Conservation (phyloP, 2,888 invertebrate genomes). For the Synanthedon formicaeformis region DNA sequence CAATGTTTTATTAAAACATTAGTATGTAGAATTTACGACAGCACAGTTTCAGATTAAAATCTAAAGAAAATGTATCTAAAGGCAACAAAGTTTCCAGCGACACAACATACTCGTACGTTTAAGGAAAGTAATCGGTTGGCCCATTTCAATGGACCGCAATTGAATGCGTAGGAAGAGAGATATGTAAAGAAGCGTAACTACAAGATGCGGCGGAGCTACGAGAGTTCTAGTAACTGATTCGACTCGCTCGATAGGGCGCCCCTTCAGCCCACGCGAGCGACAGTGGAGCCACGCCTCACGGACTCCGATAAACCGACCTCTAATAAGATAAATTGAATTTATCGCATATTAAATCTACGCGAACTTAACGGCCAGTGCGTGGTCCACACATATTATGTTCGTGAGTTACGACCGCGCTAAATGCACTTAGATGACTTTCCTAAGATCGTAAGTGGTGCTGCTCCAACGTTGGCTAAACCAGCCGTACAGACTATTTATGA, state of each 20-base stretch:
- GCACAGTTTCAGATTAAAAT: too few relatives aligned
- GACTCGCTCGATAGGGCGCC: constrained; percentile 11
- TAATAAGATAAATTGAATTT: constrained; percentile 48
- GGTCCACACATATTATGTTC: constrained; percentile 28
- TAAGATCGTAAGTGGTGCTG: constrained; percentile 9
- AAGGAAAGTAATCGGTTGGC: not conserved
- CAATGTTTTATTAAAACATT: too few relatives aligned
- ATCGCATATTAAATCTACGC: constrained; percentile 40
- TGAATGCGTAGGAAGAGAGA: constrained; percentile 23
- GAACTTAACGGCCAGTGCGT: constrained; percentile 29
- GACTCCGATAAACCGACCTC: constrained; percentile 25
- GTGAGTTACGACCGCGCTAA: constrained; percentile 24
- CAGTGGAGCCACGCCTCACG: constrained; percentile 11
- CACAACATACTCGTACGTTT: not conserved
- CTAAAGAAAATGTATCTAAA: not conserved
- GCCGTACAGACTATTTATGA: not conserved
- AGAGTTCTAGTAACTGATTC: constrained; percentile 8
- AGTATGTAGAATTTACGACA: too few relatives aligned
- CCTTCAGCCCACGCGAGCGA: constrained; percentile 30
- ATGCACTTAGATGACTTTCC: constrained; percentile 21
- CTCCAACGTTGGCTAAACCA: not conserved
- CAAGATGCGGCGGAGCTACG: constrained; percentile 1
- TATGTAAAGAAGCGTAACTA: constrained; percentile 20
- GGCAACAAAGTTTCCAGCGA: not conserved
- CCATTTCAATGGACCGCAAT: constrained; percentile 6